Evolutionary conservation across 1,140 invertebrate genomes (phyloP).

Genomic region (Drosophila parabipectinata): DNA sequence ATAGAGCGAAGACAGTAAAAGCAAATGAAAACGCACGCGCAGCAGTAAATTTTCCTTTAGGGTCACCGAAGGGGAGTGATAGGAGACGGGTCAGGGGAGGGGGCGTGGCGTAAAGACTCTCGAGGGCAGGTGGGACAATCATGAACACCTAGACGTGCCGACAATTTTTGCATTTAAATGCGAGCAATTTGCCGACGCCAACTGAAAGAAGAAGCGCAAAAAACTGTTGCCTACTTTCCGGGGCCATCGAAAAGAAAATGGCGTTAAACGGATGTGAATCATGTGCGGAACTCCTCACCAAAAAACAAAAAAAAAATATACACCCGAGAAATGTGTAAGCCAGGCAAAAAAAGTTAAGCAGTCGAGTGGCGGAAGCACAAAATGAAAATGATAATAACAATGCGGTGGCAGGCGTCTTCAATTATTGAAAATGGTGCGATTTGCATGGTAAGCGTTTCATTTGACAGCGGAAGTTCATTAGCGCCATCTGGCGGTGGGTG

Average conservation of each 20-base stretch:
- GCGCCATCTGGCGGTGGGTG: slow-evolving; percentile 40
- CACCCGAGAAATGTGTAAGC: slow-evolving; percentile 17
- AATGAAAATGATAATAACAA: slow-evolving; percentile 80
- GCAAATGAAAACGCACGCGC: slow-evolving; percentile 66
- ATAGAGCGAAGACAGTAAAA: slow-evolving; percentile 64
- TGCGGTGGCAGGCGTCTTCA: slow-evolving; percentile 63
- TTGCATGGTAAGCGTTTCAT: slow-evolving; percentile 77
- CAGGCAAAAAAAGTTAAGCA: slow-evolving; percentile 36
- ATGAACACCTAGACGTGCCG: slow-evolving; percentile 76
- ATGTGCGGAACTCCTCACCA: slow-evolving; percentile 57
- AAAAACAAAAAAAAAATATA: slow-evolving; percentile 21
- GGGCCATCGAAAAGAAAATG: slow-evolving; percentile 55
- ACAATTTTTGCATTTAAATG: slow-evolving; percentile 81
- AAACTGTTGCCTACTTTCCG: slow-evolving; percentile 69
- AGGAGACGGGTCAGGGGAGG: neutral
- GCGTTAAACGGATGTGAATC: slow-evolving; percentile 70
- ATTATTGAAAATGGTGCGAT: slow-evolving; percentile 76
- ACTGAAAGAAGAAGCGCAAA: slow-evolving; percentile 7
- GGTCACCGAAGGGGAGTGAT: neutral
- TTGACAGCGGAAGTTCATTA: slow-evolving; percentile 79
- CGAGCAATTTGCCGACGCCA: slow-evolving; percentile 64
- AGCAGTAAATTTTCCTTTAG: slow-evolving; percentile 63
- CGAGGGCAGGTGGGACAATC: slow-evolving; percentile 46
- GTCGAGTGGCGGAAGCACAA: slow-evolving; percentile 66
- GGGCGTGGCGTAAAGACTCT: slow-evolving; percentile 11